These are phyloP conservation scores for Tillus elongatus DNA, from an alignment of 2,888 invertebrate species.

Conservation along the genomic window DNA sequence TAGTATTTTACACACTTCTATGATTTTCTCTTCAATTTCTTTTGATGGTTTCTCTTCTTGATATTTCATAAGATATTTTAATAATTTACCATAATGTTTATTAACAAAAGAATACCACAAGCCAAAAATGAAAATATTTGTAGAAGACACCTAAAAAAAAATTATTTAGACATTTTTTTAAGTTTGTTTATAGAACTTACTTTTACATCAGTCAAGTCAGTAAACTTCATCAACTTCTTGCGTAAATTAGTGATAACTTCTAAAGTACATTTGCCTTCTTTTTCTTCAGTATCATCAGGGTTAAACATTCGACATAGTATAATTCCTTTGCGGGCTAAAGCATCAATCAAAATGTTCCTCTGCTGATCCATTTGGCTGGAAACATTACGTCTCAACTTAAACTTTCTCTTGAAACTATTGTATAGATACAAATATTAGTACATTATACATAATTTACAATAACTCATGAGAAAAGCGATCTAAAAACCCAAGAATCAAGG, in stretches of 20 bases:
- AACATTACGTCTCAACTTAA: too few species aligned
- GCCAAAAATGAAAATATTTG: conserved; percentile 58
- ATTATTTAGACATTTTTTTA: conserved; percentile 4
- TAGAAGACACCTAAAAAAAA: conserved; percentile 13
- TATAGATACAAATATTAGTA: too few species aligned
- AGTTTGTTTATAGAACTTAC: conserved; percentile 39
- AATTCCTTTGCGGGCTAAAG: conserved; percentile 65
- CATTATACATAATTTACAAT: too few species aligned
- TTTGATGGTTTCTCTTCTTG: conserved; percentile 72
- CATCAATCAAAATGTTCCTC: conserved; percentile 70
- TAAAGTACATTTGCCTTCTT: conserved; percentile 36
- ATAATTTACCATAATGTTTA: conserved; percentile 71
- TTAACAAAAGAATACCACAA: conserved; percentile 74
- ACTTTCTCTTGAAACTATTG: too few species aligned
- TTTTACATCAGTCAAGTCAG: conserved; percentile 70
- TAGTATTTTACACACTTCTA: conserved; percentile 55
- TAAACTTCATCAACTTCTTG: conserved; percentile 69
- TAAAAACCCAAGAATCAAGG: too few species aligned
- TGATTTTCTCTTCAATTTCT: conserved; percentile 61
- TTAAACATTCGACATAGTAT: conserved; percentile 57
- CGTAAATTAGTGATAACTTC: conserved; percentile 54
- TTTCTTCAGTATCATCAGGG: conserved; percentile 31
- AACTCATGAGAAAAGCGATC: too few species aligned
- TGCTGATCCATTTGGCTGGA: conserved; percentile 65
- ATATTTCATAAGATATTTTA: conserved; percentile 65